These are phyloP conservation scores for Sparidentex hasta DNA, from an alignment of 2,797 vertebrate genomes.

Conservation along the genomic window DNA sequence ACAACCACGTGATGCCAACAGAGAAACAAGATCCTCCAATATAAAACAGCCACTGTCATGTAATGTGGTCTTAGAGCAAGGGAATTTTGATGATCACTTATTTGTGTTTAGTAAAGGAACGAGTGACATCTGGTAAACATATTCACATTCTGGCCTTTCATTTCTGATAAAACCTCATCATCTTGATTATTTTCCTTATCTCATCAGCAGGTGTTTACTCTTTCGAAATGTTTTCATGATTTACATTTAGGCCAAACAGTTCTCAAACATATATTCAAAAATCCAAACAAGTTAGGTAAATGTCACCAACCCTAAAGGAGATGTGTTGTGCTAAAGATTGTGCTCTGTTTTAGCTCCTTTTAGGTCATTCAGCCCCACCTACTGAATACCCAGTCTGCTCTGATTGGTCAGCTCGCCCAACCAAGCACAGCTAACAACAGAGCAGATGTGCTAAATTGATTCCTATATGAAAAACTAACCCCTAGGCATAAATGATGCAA, in stretches of 20 bases:
- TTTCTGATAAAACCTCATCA: not conserved
- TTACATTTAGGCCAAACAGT: not conserved
- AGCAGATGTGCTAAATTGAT: too few species aligned
- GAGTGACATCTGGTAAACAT: not conserved
- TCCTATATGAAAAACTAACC: too few species aligned
- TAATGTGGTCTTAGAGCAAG: constrained; percentile 23
- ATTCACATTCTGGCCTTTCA: not conserved
- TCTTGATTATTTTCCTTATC: not conserved
- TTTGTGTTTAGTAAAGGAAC: constrained; percentile 25
- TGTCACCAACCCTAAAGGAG: too few species aligned
- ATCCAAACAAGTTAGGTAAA: not conserved
- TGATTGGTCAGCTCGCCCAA: too few species aligned
- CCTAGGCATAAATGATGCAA: too few species aligned
- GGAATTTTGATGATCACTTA: constrained; percentile 5
- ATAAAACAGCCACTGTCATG: constrained; percentile 31
- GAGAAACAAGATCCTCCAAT: constrained; percentile 32
- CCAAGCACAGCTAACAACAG: too few species aligned
- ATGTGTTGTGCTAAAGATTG: too few species aligned
- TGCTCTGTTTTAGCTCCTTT: too few species aligned
- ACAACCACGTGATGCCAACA: constrained; percentile 30
- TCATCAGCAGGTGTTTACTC: not conserved
- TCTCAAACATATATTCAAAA: not conserved
- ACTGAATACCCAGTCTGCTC: too few species aligned
- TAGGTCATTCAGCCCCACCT: too few species aligned
- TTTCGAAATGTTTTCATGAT: not conserved